Evolutionary conservation across 2,113 vertebrate genomes (phyloP).

Genomic region (Leptobrachium ailaonicum): DNA sequence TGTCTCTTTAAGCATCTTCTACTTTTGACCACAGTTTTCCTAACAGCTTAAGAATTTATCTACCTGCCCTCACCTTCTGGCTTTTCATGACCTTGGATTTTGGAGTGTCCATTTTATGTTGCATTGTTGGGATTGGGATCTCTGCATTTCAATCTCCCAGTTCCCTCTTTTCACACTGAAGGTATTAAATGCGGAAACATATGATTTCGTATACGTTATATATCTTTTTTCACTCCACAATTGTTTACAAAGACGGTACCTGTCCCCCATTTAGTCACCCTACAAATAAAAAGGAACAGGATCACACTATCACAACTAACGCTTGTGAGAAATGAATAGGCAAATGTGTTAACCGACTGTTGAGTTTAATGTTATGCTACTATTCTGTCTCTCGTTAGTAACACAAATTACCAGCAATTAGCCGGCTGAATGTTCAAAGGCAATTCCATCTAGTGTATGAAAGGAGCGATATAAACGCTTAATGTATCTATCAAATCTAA

Average conservation of each 20-base stretch:
- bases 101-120: too few species aligned
- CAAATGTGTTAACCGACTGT: conserved; percentile 80
- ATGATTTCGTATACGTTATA: too few species aligned
- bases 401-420: conserved; percentile 84
- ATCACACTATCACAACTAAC: conserved; percentile 61
- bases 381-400: conserved; percentile 79
- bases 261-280: conserved; percentile 32
- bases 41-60: too few species aligned
- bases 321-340: conserved; percentile 67
- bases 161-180: too few species aligned
- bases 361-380: conserved; percentile 77
- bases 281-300: conserved; percentile 50
- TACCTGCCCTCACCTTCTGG: too few species aligned
- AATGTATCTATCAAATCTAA: conserved; percentile 78
- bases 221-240: too few species aligned
- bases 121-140: too few species aligned
- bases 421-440: conserved; percentile 79
- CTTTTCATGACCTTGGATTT: too few species aligned
- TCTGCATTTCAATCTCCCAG: too few species aligned
- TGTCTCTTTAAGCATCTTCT: too few species aligned
- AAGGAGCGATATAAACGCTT: conserved; percentile 78
- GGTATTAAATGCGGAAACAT: too few species aligned
- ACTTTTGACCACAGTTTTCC: too few species aligned
- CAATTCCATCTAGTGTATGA: conserved; percentile 75
- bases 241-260: background rate